Base-by-base conservation (phyloP, 1,140 invertebrate species). In the Bombus vancouverensis region DNA sequence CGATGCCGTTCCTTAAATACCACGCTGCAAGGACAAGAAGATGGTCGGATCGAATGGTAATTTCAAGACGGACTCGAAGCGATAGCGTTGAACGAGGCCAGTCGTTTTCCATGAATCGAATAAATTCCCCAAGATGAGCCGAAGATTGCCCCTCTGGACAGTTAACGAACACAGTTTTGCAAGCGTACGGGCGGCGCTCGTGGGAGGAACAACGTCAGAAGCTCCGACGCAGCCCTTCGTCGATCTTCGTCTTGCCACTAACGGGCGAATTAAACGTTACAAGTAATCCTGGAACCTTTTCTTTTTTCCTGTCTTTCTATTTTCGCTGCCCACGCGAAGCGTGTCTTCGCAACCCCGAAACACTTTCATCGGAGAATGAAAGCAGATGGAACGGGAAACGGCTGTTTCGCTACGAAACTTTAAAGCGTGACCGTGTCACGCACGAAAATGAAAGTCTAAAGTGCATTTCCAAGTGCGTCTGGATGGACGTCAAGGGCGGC, bases 81-180 rank as follows among this genome's bases (percentile, higher is more conserved):
- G 18, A 53, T 22, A 53, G 5, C 15, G 47, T 53, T 53, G 47
- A 53, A 53, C 47, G 47, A 53, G 5, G 47, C 18, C 5, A 22
- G 59, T 77, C 75, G n/a, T 65, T 28, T 13, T 39, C 18, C 28
- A 13, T 6, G 22, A 71, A 74, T 68, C 37, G 65, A 86, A 72
- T 89, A 78, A 83, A 83, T 79, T 77, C 25, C 15, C 9, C n/a
- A n/a, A 13, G 83, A 86, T 66, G 47, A 74, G 34, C 74, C 12
- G 66, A 74, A 83, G 78, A 89, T 87, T 83, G 84, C 66, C 57
- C 25, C 59, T 28, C 12, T 32, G 12, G 34, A 59, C 28, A n/a
- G n/a, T 89, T 87, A 88, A 83, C 53, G 70, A 73, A 28, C 65
- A 42, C 13, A 76, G 18, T 86, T 78, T 42, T 34, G 66, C 18